These are phyloP conservation scores for Corythornis leucogaster DNA, from an alignment of 2,797 vertebrate species.

Conservation along the genomic window DNA sequence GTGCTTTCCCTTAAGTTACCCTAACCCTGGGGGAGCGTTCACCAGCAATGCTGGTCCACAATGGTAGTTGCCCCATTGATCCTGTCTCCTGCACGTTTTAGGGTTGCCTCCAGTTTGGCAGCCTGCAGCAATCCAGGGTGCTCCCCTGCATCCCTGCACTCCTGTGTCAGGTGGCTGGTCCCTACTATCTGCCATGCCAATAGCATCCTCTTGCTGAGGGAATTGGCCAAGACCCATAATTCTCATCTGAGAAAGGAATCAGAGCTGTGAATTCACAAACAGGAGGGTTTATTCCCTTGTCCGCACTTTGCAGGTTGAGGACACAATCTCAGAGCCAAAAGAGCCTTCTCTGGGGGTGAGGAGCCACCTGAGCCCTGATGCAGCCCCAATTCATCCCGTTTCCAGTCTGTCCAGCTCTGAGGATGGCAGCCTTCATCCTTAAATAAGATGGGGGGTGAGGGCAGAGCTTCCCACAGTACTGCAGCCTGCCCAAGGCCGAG, in stretches of 20 bases:
- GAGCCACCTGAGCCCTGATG: not conserved
- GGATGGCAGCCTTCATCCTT: not conserved
- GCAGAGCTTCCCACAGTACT: not conserved
- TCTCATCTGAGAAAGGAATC: not conserved
- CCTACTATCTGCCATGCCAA: not conserved
- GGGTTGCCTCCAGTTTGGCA: not conserved
- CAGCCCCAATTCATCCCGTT: not conserved
- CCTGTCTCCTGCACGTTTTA: not conserved
- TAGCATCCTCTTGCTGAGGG: not conserved
- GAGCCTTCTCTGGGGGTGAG: accelerated
- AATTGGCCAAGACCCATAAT: not conserved
- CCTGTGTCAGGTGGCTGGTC: not conserved
- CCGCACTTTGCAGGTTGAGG: not conserved
- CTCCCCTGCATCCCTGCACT: accelerated
- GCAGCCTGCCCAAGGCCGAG: not conserved
- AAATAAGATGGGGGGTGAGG: not conserved
- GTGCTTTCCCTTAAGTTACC: accelerated
- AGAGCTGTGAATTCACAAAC: not conserved
- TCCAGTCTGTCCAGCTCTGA: not conserved
- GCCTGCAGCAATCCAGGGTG: not conserved
- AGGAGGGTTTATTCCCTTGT: not conserved
- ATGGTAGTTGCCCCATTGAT: not conserved
- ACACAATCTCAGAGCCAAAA: not conserved
- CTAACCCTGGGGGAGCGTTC: not conserved
- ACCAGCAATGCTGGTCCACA: not conserved